Evolutionary conservation across 1,140 invertebrate genomes (phyloP).

Genomic region (Atta cephalotes): DNA sequence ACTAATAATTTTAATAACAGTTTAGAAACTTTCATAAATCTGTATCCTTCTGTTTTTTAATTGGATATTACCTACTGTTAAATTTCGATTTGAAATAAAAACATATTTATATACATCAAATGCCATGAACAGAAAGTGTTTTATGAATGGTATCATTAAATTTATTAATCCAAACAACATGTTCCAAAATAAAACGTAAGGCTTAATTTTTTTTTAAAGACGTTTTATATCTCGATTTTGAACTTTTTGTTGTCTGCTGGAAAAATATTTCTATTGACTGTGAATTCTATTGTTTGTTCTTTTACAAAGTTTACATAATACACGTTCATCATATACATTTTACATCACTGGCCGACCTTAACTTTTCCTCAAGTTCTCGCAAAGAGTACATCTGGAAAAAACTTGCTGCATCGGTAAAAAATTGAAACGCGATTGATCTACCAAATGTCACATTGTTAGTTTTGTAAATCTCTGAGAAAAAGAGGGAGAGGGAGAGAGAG

Average conservation of each 20-base stretch:
- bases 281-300: neutral
- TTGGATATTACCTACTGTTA: too few relatives aligned
- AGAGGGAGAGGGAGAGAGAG: neutral
- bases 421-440: neutral
- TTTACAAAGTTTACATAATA: conserved; percentile 36
- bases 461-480: neutral
- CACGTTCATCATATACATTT: conserved; percentile 39
- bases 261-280: neutral
- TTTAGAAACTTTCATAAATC: too few relatives aligned
- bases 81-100: too few relatives aligned
- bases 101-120: too few relatives aligned
- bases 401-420: neutral
- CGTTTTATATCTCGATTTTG: too few relatives aligned
- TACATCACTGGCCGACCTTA: conserved; percentile 41
- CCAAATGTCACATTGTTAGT: neutral
- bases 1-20: neutral
- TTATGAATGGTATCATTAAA: too few relatives aligned
- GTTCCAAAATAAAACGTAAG: too few relatives aligned
- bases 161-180: too few relatives aligned
- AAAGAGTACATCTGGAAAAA: neutral
- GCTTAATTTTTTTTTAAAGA: too few relatives aligned
- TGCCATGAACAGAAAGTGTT: neutral
- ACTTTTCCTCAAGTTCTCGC: conserved; percentile 26
- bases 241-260: too few relatives aligned
- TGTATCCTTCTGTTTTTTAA: too few relatives aligned